Percentiles rank a stretch among this genome's conserved stretches.
Evolutionary conservation across 2,113 vertebrate species (phyloP).

Genomic region (Mus spicilegus): DNA sequence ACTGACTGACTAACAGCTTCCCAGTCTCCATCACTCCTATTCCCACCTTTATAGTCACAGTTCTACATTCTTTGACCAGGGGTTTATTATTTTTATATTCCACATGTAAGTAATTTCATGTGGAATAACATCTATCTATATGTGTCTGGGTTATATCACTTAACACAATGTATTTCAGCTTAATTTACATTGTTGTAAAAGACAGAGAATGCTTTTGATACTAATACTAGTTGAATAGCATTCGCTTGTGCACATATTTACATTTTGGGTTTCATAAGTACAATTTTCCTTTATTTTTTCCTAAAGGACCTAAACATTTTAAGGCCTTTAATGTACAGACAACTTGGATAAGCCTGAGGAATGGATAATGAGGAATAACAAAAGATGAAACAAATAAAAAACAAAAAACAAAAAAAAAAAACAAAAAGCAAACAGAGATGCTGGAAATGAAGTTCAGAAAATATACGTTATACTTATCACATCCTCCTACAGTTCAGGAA

Average conservation of each 20-base stretch:
- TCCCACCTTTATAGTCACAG: rapidly evolving
- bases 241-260: background rate
- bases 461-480: background rate
- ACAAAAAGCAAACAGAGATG: background rate
- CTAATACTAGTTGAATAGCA: background rate
- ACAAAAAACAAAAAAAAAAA: too few relatives aligned
- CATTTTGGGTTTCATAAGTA: background rate
- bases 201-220: background rate
- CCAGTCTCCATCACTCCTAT: rapidly evolving
- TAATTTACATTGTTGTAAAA: background rate
- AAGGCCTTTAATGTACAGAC: background rate
- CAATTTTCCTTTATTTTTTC: background rate
- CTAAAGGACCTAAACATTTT: background rate
- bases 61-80: background rate
- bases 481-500: rapidly evolving
- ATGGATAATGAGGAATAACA: background rate
- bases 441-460: background rate
- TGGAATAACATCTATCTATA: background rate
- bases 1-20: background rate
- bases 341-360: background rate
- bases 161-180: background rate
- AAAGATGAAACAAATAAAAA: too few relatives aligned
- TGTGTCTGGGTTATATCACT: background rate
- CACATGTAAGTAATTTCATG: background rate
- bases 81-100: background rate